Evolutionary conservation across 2,797 vertebrate species (phyloP).

Genomic region (Knipowitschia caucasica): DNA sequence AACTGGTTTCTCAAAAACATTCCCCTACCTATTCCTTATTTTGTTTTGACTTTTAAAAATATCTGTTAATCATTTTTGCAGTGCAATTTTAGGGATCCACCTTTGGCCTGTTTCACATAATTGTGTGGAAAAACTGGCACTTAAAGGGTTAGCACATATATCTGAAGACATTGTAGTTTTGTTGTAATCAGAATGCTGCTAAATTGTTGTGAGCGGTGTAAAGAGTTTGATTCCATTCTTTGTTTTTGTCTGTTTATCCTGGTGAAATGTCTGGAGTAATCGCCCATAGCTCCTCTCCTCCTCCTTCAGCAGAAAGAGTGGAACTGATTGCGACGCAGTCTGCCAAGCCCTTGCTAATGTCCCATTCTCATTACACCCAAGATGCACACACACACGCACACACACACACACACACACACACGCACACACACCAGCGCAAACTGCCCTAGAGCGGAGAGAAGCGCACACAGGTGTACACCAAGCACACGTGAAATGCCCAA

Average conservation of each 20-base stretch:
- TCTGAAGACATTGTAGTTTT: neutral
- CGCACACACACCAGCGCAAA: slow-evolving; percentile 25
- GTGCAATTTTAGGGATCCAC: too few species aligned
- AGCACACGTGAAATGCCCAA: slow-evolving; percentile 89
- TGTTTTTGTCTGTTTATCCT: slow-evolving; percentile 43
- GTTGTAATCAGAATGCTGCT: neutral
- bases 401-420: slow-evolving; percentile 33
- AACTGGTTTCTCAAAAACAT: too few species aligned
- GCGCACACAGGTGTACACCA: slow-evolving; percentile 88
- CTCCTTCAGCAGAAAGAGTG: slow-evolving; percentile 60
- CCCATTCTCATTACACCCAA: slow-evolving; percentile 84
- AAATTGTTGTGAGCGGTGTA: slow-evolving; percentile 13
- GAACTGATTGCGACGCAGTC: slow-evolving; percentile 83
- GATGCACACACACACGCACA: slow-evolving; percentile 31
- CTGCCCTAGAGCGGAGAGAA: slow-evolving; percentile 50
- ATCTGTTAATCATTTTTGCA: too few species aligned
- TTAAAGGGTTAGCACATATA: neutral
- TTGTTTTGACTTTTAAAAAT: too few species aligned
- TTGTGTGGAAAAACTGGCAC: too few species aligned
- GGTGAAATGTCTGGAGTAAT: slow-evolving; percentile 51
- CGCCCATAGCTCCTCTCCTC: slow-evolving; percentile 35
- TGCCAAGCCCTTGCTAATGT: slow-evolving; percentile 88
- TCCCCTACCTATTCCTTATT: too few species aligned
- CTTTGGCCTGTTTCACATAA: too few species aligned
- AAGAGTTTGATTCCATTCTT: slow-evolving; percentile 26